Conservation (phyloP, 2,113 vertebrate species). For the Aepyceros melampus region DNA sequence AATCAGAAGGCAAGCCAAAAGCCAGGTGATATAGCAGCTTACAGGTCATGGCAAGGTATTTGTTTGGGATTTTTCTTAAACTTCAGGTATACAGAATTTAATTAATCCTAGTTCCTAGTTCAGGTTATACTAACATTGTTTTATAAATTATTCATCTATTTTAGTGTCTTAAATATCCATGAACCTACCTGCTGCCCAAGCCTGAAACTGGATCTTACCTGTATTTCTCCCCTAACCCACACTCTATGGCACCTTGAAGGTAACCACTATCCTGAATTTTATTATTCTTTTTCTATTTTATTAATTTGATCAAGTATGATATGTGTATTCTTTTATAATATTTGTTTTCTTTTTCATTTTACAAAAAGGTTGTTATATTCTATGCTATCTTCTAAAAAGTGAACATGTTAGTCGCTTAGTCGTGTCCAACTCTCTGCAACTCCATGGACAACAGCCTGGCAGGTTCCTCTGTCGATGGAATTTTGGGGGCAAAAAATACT, state of each 20-base stretch:
- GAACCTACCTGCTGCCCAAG: background rate
- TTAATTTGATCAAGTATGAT: background rate
- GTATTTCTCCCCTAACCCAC: background rate
- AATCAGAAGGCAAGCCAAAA: background rate
- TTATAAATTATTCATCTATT: background rate
- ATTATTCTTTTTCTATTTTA: background rate
- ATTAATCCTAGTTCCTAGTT: slow-evolving; percentile 11
- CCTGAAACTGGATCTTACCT: background rate
- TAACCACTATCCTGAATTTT: background rate
- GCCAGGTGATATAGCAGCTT: background rate
- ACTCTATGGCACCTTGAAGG: background rate
- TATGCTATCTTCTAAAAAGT: background rate
- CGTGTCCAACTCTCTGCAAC: background rate
- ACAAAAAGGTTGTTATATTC: background rate
- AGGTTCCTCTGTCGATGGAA: background rate
- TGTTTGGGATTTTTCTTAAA: background rate
- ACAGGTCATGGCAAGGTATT: background rate
- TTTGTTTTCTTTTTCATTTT: background rate
- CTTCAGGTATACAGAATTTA: background rate
- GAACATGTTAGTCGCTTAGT: background rate
- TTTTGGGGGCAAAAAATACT: background rate
- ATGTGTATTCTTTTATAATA: background rate
- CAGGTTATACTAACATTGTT: background rate
- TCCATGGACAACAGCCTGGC: background rate
- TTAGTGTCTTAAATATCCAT: background rate